phyloP scores from a whole-genome alignment of 2,113 vertebrate genomes.

The Plecotus auritus region DNA sequence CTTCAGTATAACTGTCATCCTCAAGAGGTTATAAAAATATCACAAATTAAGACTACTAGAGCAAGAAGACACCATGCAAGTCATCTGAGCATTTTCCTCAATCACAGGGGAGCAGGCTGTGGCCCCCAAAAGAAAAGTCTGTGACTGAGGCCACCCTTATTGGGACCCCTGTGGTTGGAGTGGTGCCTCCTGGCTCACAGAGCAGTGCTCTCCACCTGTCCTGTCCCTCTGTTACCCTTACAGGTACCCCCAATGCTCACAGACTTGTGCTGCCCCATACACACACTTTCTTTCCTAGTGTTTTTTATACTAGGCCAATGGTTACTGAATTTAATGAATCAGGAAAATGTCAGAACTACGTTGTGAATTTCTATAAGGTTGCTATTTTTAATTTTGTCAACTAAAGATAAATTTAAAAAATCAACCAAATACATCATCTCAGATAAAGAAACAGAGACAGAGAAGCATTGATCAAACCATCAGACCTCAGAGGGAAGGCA shows the following conservation, averaged over 20 bases:
- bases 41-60: not conserved
- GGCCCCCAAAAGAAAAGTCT: not conserved
- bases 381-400: not conserved
- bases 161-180: not conserved
- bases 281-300: not conserved
- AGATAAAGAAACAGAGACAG: not conserved
- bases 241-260: rapidly evolving
- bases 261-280: not conserved
- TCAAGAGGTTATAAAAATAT: not conserved
- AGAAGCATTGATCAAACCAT: too few relatives aligned
- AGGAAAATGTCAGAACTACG: not conserved
- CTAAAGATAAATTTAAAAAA: not conserved
- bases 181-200: rapidly evolving
- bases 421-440: not conserved
- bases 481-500: too few relatives aligned
- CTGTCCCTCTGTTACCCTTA: rapidly evolving
- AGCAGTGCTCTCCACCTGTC: not conserved
- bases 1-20: rapidly evolving
- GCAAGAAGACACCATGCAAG: rapidly evolving
- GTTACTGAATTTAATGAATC: not conserved
- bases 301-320: not conserved
- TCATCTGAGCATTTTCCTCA: not conserved
- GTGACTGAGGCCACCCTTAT: rapidly evolving
- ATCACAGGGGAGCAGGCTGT: not conserved
- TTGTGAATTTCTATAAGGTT: not conserved